Conservation (phyloP, 2,113 vertebrate genomes). For the Podarcis cretensis region DNA sequence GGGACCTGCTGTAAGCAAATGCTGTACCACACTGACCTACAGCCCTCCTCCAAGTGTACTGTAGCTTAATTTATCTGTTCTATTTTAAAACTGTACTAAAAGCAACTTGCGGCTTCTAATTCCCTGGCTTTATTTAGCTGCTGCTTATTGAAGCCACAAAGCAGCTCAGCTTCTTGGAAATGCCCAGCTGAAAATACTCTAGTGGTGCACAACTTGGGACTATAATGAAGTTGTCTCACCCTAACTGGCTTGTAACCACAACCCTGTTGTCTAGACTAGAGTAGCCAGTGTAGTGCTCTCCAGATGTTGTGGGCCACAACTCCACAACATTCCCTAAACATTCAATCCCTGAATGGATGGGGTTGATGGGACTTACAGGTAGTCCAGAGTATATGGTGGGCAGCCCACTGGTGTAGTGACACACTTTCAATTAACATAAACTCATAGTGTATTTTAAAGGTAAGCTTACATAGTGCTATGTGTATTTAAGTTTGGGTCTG, state of each 20-base stretch:
- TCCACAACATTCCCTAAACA: too few species aligned
- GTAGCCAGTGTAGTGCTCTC: too few species aligned
- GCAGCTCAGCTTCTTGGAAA: not conserved
- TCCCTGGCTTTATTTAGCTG: conserved; percentile 27
- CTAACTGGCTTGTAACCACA: too few species aligned
- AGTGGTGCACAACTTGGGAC: not conserved
- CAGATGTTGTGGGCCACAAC: too few species aligned
- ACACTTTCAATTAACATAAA: not conserved
- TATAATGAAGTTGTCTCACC: not conserved
- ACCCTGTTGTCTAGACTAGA: too few species aligned
- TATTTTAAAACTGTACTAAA: conserved; percentile 30
- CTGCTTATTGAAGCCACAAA: not conserved
- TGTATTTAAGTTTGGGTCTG: not conserved
- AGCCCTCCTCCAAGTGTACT: not conserved
- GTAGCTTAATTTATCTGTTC: not conserved
- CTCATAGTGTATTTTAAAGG: not conserved
- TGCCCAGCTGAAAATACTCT: not conserved
- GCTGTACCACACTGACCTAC: too few species aligned
- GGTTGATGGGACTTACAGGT: too few species aligned
- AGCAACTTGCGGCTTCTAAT: conserved; percentile 12
- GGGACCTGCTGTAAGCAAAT: too few species aligned
- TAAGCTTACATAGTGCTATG: not conserved
- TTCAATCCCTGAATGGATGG: too few species aligned
- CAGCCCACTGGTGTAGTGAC: too few species aligned
- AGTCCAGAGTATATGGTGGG: too few species aligned